These are phyloP conservation scores for Latheticus oryzae DNA, from an alignment of 2,888 invertebrate species.

Conservation along the genomic window DNA sequence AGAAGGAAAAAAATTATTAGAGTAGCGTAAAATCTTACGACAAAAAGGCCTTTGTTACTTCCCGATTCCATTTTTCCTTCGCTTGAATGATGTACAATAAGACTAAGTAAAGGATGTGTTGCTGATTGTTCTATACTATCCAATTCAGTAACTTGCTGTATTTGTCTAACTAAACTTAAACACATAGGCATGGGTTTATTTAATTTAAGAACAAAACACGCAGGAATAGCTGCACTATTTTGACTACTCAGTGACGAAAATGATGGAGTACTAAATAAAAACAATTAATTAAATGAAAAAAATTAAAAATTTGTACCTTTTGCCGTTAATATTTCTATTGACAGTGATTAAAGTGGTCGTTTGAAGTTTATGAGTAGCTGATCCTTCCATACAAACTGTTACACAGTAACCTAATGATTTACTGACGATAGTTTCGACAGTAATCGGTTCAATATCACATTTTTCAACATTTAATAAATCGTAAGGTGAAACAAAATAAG, in stretches of 20 bases:
- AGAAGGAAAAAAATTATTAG: conserved; percentile 45
- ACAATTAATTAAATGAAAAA: conserved; percentile 1
- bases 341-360: conserved; percentile 77
- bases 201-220: conserved; percentile 85
- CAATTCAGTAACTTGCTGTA: conserved; percentile 72
- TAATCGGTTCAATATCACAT: conserved; percentile 79
- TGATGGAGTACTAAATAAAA: conserved; percentile 73
- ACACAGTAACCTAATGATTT: conserved; percentile 86
- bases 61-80: conserved; percentile 79
- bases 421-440: conserved; percentile 76
- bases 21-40: too few relatives aligned
- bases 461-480: conserved; percentile 85
- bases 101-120: conserved; percentile 76
- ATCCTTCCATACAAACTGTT: conserved; percentile 90
- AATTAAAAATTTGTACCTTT: conserved; percentile 70
- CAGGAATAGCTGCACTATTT: conserved; percentile 91
- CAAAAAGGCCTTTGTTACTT: conserved; percentile 84
- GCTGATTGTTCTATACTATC: conserved; percentile 65
- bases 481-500: conserved; percentile 94
- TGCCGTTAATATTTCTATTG: conserved; percentile 77
- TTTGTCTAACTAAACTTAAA: conserved; percentile 75
- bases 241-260: conserved; percentile 83
- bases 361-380: conserved; percentile 86
- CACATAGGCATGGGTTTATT: conserved; percentile 90
- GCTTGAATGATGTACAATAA: conserved; percentile 84